Conservation (phyloP, 2,797 vertebrate species). For the Anas flavirostris region DNA sequence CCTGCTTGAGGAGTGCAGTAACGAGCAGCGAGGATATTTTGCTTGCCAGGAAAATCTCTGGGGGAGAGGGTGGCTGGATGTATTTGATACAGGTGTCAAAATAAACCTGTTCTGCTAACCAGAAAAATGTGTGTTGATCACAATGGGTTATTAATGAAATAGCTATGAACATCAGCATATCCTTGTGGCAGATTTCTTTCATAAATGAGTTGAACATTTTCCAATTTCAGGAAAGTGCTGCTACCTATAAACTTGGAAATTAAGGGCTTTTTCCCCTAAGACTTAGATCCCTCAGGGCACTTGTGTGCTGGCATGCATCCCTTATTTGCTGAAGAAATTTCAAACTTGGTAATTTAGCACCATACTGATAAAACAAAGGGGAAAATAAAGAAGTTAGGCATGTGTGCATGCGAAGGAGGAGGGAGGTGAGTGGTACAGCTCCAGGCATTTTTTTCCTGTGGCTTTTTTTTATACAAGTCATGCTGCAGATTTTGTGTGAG, state of each 20-base stretch:
- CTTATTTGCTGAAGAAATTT: slow-evolving; percentile 70
- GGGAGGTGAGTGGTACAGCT: slow-evolving; percentile 8
- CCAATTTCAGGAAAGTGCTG: slow-evolving; percentile 61
- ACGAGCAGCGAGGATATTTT: neutral
- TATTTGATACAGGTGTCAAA: slow-evolving; percentile 43
- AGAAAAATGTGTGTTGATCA: slow-evolving; percentile 11
- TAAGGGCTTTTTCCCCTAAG: slow-evolving; percentile 59
- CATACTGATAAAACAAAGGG: slow-evolving; percentile 48
- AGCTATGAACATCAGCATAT: slow-evolving; percentile 51
- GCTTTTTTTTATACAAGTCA: slow-evolving; percentile 48
- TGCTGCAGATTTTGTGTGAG: slow-evolving; percentile 30
- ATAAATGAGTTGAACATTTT: slow-evolving; percentile 66
- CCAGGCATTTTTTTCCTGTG: neutral
- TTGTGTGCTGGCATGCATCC: slow-evolving; percentile 66
- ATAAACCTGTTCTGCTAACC: slow-evolving; percentile 53
- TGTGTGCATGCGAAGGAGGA: neutral
- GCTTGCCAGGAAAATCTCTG: neutral
- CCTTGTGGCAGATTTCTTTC: slow-evolving; percentile 61
- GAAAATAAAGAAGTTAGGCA: neutral
- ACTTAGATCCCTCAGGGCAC: slow-evolving; percentile 43
- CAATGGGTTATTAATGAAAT: slow-evolving; percentile 58
- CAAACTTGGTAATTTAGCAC: slow-evolving; percentile 54
- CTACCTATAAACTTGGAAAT: slow-evolving; percentile 70
- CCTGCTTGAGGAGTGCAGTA: neutral
- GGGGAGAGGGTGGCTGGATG: neutral